A percentile compares a stretch with the other conserved stretches of the same genome.
Evolutionary conservation across 1,140 invertebrate species (phyloP).

Genomic region (Gonatopus flavifemur): DNA sequence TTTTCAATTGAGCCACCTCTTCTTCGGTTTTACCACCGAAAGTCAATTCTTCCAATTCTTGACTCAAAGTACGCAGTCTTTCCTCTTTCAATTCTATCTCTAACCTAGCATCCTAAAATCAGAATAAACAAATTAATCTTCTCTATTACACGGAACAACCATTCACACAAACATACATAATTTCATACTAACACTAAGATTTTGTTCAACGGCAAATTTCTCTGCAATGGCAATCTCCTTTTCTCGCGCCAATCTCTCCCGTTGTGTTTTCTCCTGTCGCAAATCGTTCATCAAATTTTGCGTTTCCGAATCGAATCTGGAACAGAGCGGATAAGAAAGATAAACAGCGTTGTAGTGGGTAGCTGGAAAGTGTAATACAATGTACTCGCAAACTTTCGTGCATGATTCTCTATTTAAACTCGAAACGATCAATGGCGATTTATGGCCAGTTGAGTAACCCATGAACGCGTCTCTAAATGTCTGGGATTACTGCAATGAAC

Average conservation of each 20-base stretch:
- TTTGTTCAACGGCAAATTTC: conserved; percentile 84
- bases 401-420: not conserved
- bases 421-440: conserved; percentile 24
- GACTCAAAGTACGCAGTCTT: conserved; percentile 72
- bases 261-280: conserved; percentile 73
- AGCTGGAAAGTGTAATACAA: no score
- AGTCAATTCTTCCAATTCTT: conserved; percentile 83
- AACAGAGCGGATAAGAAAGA: conserved; percentile 5
- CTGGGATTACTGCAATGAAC: not conserved
- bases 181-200: conserved; percentile 71
- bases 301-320: conserved; percentile 84
- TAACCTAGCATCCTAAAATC: conserved; percentile 80
- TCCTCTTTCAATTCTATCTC: conserved; percentile 88
- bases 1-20: conserved; percentile 78
- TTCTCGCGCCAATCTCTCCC: conserved; percentile 80
- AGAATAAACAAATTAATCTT: conserved; percentile 17
- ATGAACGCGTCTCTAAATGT: conserved; percentile 10
- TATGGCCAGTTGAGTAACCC: conserved; percentile 9
- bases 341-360: no score
- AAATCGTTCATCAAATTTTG: conserved; percentile 81
- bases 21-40: conserved; percentile 83
- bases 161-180: conserved; percentile 1
- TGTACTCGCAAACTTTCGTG: not conserved
- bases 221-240: conserved; percentile 80
- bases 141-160: not conserved